Evolutionary conservation across 2,888 invertebrate genomes (phyloP).

Genomic region (Eupithecia centaureata): DNA sequence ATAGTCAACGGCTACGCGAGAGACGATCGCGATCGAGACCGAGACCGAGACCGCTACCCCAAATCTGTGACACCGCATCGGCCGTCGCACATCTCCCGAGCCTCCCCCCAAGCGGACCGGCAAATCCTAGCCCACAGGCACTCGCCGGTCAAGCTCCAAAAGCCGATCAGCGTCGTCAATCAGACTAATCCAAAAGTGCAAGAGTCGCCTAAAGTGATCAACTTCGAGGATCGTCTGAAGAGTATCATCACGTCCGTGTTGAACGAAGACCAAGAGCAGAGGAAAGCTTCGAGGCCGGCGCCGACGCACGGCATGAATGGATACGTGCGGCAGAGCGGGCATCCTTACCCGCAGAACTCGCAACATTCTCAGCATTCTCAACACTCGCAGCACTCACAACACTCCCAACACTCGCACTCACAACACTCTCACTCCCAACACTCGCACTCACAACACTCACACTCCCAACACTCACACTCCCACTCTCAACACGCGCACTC

Average conservation of each 20-base stretch:
- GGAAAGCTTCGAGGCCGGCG: slow-evolving; percentile 59
- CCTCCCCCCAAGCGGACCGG: slow-evolving; percentile 39
- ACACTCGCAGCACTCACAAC: slow-evolving; percentile 44
- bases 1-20: slow-evolving; percentile 73
- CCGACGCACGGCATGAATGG: slow-evolving; percentile 62
- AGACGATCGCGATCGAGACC: slow-evolving; percentile 48
- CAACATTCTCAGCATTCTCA: slow-evolving; percentile 20
- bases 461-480: slow-evolving; percentile 7
- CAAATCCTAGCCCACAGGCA: slow-evolving; percentile 48
- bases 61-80: slow-evolving; percentile 54
- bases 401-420: slow-evolving; percentile 22
- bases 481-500: slow-evolving; percentile 27
- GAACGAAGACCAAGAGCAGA: slow-evolving; percentile 89
- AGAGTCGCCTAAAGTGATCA: slow-evolving; percentile 90
- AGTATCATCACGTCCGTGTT: slow-evolving; percentile 93
- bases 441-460: slow-evolving; percentile 5
- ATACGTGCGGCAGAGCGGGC: slow-evolving; percentile 56
- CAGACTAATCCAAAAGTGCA: slow-evolving; percentile 76
- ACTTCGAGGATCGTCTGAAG: slow-evolving; percentile 95
- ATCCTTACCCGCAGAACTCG: slow-evolving; percentile 36
- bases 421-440: slow-evolving; percentile 26
- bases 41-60: slow-evolving; percentile 50
- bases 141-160: slow-evolving; percentile 71
- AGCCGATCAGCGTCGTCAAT: slow-evolving; percentile 71
- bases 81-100: slow-evolving; percentile 53